Evolutionary conservation across 1,140 invertebrate species (phyloP).

Genomic region (Ceratina australensis): DNA sequence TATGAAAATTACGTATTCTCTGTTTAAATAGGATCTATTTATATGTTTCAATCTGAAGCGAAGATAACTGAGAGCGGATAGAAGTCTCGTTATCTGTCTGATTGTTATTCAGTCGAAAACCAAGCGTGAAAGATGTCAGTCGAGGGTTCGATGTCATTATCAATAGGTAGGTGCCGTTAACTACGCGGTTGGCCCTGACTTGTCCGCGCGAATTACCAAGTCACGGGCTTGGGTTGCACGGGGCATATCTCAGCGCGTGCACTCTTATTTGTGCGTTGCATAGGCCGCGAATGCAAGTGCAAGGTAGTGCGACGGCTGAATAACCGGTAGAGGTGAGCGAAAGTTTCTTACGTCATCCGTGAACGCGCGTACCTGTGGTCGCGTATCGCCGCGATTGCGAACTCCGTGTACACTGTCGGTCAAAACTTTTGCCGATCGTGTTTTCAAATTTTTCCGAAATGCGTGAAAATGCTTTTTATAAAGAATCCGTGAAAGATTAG

Average conservation of each 20-base stretch:
- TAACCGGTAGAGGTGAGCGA: conserved; percentile 68
- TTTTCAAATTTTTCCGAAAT: too few relatives aligned
- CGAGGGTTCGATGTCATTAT: conserved; percentile 28
- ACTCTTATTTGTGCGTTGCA: conserved; percentile 42
- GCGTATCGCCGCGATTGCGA: conserved; percentile 27
- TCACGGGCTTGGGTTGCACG: conserved; percentile 35
- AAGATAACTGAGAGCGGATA: too few relatives aligned
- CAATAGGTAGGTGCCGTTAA: conserved; percentile 40
- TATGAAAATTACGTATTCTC: too few relatives aligned
- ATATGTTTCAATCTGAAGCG: too few relatives aligned
- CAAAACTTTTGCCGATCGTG: too few relatives aligned
- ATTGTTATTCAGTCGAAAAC: background rate
- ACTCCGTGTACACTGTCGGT: background rate
- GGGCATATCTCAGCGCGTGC: conserved; percentile 51
- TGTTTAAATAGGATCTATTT: too few relatives aligned
- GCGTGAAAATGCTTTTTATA: too few relatives aligned
- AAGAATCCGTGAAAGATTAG: too few relatives aligned
- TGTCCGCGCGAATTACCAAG: conserved; percentile 48
- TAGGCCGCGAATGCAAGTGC: conserved; percentile 69
- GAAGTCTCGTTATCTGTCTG: background rate
- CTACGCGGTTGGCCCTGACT: conserved; percentile 50
- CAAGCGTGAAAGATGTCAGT: background rate
- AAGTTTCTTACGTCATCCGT: conserved; percentile 72
- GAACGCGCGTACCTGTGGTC: conserved; percentile 21
- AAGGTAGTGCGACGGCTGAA: conserved; percentile 68